Percentiles rank a stretch among this genome's conserved stretches.
These are phyloP conservation scores for Cryptus armator DNA, from an alignment of 2,888 invertebrate species.

Conservation along the genomic window DNA sequence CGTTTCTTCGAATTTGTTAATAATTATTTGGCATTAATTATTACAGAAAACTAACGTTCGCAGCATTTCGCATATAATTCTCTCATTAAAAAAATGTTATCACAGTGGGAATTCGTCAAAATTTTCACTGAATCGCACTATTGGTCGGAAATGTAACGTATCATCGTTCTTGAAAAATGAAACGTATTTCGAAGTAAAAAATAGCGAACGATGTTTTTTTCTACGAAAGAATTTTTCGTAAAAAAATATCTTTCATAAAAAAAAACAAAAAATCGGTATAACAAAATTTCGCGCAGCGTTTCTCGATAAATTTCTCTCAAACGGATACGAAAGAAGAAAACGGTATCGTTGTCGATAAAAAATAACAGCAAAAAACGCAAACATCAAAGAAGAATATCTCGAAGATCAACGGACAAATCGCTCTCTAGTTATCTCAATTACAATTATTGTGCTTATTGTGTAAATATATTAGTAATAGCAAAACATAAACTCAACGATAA, in stretches of 20 bases:
- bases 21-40: too few relatives aligned
- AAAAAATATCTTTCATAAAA: background rate
- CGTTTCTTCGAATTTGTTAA: too few relatives aligned
- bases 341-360: conserved; percentile 13
- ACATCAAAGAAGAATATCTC: conserved; percentile 4
- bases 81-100: too few relatives aligned
- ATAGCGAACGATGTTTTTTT: background rate
- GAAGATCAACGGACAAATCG: conserved; percentile 36
- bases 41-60: too few relatives aligned
- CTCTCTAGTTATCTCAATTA: conserved; percentile 53
- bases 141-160: too few relatives aligned
- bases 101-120: background rate
- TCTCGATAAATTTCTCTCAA: background rate
- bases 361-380: background rate
- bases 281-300: background rate
- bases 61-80: too few relatives aligned
- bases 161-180: too few relatives aligned
- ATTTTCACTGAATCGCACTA: background rate
- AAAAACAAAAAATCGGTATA: background rate
- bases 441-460: conserved; percentile 64
- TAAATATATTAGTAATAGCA: conserved; percentile 57
- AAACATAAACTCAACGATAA: conserved; percentile 38
- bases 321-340: background rate
- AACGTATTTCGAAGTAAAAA: too few relatives aligned
- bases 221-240: background rate